These are phyloP conservation scores for Scomber japonicus DNA, from an alignment of 2,113 vertebrate genomes.

Conservation along the genomic window DNA sequence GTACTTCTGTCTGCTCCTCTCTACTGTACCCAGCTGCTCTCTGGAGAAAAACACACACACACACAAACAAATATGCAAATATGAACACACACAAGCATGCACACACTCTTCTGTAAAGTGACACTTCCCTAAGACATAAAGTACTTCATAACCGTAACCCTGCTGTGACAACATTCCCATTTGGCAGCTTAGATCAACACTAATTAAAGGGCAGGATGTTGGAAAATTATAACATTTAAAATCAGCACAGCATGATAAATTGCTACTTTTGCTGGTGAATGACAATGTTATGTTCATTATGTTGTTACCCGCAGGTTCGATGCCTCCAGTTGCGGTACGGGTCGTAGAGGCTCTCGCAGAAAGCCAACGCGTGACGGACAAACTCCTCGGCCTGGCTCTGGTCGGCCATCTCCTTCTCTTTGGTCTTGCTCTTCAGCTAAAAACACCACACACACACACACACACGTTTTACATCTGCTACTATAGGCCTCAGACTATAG, in stretches of 20 bases:
- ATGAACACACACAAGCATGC: neutral
- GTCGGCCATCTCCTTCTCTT: conserved; percentile 97
- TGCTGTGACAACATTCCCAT: neutral
- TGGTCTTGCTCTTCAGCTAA: conserved; percentile 97
- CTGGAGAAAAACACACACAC: conserved; percentile 71
- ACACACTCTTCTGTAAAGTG: neutral
- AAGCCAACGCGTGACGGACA: conserved; percentile 94
- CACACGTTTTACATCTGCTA: neutral
- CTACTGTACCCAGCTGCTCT: conserved; percentile 89
- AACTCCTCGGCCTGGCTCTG: conserved; percentile 96
- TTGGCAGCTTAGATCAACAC: too few relatives aligned
- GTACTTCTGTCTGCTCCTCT: conserved; percentile 97
- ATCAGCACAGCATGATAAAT: too few relatives aligned
- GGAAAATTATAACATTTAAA: too few relatives aligned
- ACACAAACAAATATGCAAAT: neutral
- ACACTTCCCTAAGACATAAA: too few relatives aligned
- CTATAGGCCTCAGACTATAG: neutral
- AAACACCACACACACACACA: conserved; percentile 22
- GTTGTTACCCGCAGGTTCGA: conserved; percentile 88
- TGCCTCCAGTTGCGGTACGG: conserved; percentile 97
- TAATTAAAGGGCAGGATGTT: too few relatives aligned
- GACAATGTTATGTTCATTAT: neutral
- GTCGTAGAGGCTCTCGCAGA: conserved; percentile 98
- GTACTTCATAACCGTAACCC: too few relatives aligned
- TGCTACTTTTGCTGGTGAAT: neutral